A percentile compares a stretch with the other conserved stretches of the same genome.
phyloP scores from a whole-genome alignment of 2,888 invertebrate species.

The Crocallis elinguaria region DNA sequence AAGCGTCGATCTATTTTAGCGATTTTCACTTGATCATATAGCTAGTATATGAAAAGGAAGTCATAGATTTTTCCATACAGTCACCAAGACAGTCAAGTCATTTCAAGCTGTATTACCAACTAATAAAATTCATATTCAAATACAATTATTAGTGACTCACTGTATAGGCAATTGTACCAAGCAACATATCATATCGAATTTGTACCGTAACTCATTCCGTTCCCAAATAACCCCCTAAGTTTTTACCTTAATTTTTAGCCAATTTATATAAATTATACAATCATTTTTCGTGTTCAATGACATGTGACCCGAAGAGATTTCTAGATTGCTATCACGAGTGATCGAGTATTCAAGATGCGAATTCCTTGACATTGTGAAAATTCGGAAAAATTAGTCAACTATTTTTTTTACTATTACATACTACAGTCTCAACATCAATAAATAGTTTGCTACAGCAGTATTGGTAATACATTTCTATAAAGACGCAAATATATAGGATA shows the following conservation, averaged over 20 bases:
- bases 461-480: no score
- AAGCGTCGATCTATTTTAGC: conserved; percentile 41
- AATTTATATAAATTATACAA: conserved; percentile 70
- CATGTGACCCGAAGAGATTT: conserved; percentile 58
- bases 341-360: conserved; percentile 50
- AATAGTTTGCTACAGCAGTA: no score
- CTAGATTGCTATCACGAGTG: conserved; percentile 57
- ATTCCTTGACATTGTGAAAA: conserved; percentile 25
- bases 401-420: no score
- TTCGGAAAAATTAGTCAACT: no score
- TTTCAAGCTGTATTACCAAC: conserved; percentile 21
- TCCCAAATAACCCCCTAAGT: conserved; percentile 53
- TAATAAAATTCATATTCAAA: conserved; percentile 32
- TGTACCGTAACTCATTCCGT: conserved; percentile 63
- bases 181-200: conserved; percentile 51
- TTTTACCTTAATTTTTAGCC: conserved; percentile 68
- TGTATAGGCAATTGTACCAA: conserved; percentile 49
- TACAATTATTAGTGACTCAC: conserved; percentile 35
- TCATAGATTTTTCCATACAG: conserved; percentile 43
- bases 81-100: conserved; percentile 39
- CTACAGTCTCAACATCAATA: no score
- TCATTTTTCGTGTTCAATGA: conserved; percentile 67
- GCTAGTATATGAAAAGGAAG: conserved; percentile 72
- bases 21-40: conserved; percentile 70
- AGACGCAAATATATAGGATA: no score